A percentile compares a stretch with the other conserved stretches of the same genome.
These are phyloP conservation scores for Caloenas nicobarica DNA, from an alignment of 2,113 vertebrate genomes.

Conservation along the genomic window DNA sequence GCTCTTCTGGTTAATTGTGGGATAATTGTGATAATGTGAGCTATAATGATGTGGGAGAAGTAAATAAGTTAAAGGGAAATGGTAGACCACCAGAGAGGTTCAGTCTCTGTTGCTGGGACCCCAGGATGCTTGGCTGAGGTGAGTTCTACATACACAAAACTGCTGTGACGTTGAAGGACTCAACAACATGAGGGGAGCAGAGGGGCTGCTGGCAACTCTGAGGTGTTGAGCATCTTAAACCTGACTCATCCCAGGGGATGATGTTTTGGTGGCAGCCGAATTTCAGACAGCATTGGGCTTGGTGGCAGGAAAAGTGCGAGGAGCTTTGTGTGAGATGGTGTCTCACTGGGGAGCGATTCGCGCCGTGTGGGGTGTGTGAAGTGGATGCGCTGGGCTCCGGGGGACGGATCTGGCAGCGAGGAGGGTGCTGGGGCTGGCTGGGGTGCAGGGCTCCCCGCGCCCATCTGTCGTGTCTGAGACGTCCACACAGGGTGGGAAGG, in stretches of 20 bases:
- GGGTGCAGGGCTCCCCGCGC: background rate
- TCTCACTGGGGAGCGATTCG: background rate
- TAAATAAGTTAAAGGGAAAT: background rate
- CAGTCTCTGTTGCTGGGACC: background rate
- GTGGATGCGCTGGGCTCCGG: background rate
- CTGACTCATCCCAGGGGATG: background rate
- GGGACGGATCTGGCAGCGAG: background rate
- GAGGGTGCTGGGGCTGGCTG: background rate
- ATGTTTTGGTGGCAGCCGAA: background rate
- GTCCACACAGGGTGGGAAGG: background rate
- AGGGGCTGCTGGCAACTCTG: background rate
- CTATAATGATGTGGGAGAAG: background rate
- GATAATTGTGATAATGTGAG: background rate
- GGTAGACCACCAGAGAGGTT: background rate
- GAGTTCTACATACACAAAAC: background rate
- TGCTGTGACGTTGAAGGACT: background rate
- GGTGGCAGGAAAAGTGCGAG: background rate
- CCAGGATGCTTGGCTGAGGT: conserved; percentile 75
- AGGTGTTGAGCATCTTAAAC: background rate
- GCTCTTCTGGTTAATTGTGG: background rate
- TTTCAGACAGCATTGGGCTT: background rate
- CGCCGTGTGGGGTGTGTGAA: conserved; percentile 32
- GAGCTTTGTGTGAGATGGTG: background rate
- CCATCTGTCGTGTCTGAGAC: background rate
- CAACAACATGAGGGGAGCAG: background rate